A percentile compares a stretch with the other conserved stretches of the same genome.
Conservation (phyloP, 2,797 vertebrate genomes). For the Eulemur coronatus region DNA sequence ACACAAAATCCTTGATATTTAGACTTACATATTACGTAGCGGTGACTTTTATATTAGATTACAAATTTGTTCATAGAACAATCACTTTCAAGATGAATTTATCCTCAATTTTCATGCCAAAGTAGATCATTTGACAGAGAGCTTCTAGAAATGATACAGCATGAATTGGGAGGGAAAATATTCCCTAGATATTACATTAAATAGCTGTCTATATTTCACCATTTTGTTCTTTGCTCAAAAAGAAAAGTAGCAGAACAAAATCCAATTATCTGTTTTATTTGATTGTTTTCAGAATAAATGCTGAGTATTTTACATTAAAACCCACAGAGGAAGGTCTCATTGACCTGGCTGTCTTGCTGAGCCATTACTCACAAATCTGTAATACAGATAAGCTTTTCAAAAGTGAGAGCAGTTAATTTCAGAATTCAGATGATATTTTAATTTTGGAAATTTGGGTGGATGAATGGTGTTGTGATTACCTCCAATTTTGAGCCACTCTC, state of each 20-base stretch:
- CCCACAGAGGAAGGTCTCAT: not conserved
- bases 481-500: not conserved
- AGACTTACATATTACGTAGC: not conserved
- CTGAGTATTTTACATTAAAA: conserved; percentile 39
- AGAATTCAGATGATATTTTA: not conserved
- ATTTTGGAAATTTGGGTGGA: not conserved
- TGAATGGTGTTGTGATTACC: not conserved
- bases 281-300: conserved; percentile 16
- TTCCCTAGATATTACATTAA: not conserved
- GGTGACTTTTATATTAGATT: not conserved
- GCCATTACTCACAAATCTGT: not conserved
- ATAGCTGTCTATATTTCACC: not conserved
- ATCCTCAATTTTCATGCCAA: conserved; percentile 16
- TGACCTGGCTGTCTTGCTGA: not conserved
- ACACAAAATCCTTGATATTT: not conserved
- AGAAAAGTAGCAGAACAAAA: conserved; percentile 33
- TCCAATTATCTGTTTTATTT: conserved; percentile 15
- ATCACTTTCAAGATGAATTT: not conserved
- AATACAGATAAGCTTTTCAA: not conserved
- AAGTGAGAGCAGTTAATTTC: conserved; percentile 21
- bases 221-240: conserved; percentile 14
- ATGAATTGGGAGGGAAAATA: not conserved
- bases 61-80: conserved; percentile 21
- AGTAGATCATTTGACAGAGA: not conserved
- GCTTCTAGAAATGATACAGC: not conserved